Base-by-base conservation (phyloP, 1,140 invertebrate species). In the Lutraria rhynchaena region DNA sequence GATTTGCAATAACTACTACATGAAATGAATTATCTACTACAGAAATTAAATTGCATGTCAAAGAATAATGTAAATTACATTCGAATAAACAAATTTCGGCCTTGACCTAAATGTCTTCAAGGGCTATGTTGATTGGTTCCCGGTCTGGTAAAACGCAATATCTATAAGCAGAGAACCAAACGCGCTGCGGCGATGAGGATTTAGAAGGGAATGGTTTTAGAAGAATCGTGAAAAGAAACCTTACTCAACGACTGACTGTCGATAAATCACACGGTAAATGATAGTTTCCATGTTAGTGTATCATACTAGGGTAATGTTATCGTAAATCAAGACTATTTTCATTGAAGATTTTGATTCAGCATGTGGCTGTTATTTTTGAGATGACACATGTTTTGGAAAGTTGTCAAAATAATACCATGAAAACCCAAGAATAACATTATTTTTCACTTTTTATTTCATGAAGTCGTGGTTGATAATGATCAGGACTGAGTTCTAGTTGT, bases 371-470 rank as follows among this genome's bases (percentile, higher is more conserved):
- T 33, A 22, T 27, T 75, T n/a, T 15, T 13, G 0, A 31, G 73
- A 75, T 75, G 73, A 75, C 73, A 75, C 73, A 75, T 75, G 73
- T 75, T 75, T 75, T 75, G 73, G 73, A 61, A 75, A 58, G 5
- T 61, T 75, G 73, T 75, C 73, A 75, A 75, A 46, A 41, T 41
- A 55, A 22, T 22, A n/a, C 5, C 27, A 55, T 55, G n/a, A 55
- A 22, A 55, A 22, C 5, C 53, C 19, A 4, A 19, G 4, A n/a
- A 55, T 55, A 5, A 27, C 5, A 27, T 7, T 7, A n/a, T 22
- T 55, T 55, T 19, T 55, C 53, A 55, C 4, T 19, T 27, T n/a
- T n/a, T n/a, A n/a, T n/a, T n/a, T n/a, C n/a, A n/a, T n/a, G n/a
- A n/a, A n/a, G n/a, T n/a, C n/a, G n/a, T n/a, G n/a, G n/a, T n/a